A percentile compares a stretch with the other conserved stretches of the same genome.
Evolutionary conservation across 1,140 invertebrate genomes (phyloP).

Genomic region (Trachelipus rathkii): DNA sequence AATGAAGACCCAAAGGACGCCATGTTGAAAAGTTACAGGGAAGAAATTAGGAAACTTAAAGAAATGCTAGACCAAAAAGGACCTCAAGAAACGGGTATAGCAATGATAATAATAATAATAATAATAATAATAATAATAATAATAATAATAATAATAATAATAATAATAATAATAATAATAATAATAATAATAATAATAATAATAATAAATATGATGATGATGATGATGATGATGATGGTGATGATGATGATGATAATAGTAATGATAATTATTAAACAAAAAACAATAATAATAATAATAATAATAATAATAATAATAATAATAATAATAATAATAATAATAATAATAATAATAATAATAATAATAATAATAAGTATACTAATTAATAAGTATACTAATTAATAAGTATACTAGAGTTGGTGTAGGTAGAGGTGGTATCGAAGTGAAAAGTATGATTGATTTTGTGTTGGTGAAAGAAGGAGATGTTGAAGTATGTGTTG

Average conservation of each 20-base stretch:
- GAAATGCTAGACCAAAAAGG: constrained; percentile 43
- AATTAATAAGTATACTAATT: too few relatives aligned
- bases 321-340: too few relatives aligned
- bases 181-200: not conserved
- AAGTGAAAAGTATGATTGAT: too few relatives aligned
- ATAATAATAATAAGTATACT: too few relatives aligned
- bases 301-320: too few relatives aligned
- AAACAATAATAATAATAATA: not conserved
- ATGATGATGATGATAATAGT: not conserved
- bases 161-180: constrained; percentile 6
- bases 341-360: too few relatives aligned
- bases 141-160: not conserved
- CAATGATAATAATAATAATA: not conserved
- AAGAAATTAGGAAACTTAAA: constrained; percentile 73
- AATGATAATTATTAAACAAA: not conserved
- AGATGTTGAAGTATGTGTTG: too few relatives aligned
- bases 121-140: not conserved
- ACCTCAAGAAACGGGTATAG: constrained; percentile 14
- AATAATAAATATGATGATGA: not conserved
- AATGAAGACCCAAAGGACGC: constrained; percentile 94
- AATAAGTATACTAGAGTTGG: too few relatives aligned
- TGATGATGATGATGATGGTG: not conserved
- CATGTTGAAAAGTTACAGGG: constrained; percentile 77
- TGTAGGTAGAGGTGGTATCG: too few relatives aligned
- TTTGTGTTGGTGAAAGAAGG: too few relatives aligned